These are phyloP conservation scores for Tetragonula carbonaria DNA, from an alignment of 2,888 invertebrate genomes.

Conservation along the genomic window DNA sequence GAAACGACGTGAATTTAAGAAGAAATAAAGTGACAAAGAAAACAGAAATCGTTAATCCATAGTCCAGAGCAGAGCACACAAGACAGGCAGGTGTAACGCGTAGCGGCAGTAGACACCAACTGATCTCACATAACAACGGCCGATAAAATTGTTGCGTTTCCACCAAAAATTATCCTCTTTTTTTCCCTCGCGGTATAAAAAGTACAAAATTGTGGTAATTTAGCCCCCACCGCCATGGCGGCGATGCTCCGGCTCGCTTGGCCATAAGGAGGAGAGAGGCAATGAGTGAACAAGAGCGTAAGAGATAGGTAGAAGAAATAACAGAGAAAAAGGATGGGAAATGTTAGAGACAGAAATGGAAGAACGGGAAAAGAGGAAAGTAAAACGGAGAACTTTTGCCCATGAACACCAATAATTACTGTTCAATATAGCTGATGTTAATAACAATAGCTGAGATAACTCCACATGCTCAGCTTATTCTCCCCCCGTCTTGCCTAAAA, in stretches of 20 bases:
- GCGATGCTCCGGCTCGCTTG: constrained; percentile 66
- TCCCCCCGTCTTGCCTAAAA: constrained; percentile 8
- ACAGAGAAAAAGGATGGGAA: constrained; percentile 48
- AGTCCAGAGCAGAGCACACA: constrained; percentile 62
- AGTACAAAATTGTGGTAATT: constrained; percentile 84
- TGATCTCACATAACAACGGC: constrained; percentile 83
- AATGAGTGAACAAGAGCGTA: constrained; percentile 36
- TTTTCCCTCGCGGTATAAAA: constrained; percentile 80
- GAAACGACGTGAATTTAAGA: background rate
- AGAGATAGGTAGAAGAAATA: constrained; percentile 35
- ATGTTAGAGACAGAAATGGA: constrained; percentile 55
- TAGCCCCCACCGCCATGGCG: constrained; percentile 77
- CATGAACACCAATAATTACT: constrained; percentile 77
- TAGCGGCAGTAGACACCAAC: constrained; percentile 82
- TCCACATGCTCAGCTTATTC: constrained; percentile 63
- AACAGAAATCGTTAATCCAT: constrained; percentile 21
- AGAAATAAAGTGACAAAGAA: constrained; percentile 29
- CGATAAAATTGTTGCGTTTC: constrained; percentile 84
- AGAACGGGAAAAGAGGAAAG: constrained; percentile 50
- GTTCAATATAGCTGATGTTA: constrained; percentile 77
- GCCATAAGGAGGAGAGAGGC: constrained; percentile 64
- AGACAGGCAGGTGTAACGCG: constrained; percentile 81
- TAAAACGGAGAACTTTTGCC: constrained; percentile 68
- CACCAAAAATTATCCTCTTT: constrained; percentile 83
- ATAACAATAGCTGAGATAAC: constrained; percentile 71